Evolutionary conservation across 2,888 invertebrate genomes (phyloP), one percentile per base, ranked within the genome.

Genomic region (Leptura quadrifasciata): DNA sequence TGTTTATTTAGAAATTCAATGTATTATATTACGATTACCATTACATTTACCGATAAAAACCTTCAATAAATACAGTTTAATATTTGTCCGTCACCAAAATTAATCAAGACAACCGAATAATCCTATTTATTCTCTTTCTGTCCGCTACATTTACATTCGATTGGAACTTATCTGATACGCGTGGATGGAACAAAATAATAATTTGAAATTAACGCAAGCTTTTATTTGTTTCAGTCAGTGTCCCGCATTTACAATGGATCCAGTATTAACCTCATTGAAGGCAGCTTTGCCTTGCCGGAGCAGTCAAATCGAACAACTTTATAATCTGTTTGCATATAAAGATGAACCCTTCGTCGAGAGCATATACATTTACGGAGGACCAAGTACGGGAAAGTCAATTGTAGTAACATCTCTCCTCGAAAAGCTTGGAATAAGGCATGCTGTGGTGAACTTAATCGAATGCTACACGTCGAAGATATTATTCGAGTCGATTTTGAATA

Each of bases 361-460:
- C 80, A 89, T 97, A 83, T 96, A 95, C 90, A 84, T 96, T 71
- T 94, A 94, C 87, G 97, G 97, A n/a, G 94, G 94, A 87, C 93
- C 95, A 81, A 94, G 95, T 10, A 95, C 95, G 21, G 97, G 97
- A 31, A 97, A 97, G 91, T 93, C 94, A n/a, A 88, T 93, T 18
- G 91, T 96, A 74, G 87, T 95, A 4, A 91, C 91, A 70, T 90
- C 91, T 10, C 88, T 95, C 12, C 88, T 97, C 3, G 86, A 90
- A 54, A 88, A 90, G 84, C 89, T 93, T 57, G 86, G 91, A 68
- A 92, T 93, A 78, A 92, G 91, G 87, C 90, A 92, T 83, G 93
- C 94, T 35, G 86, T 92, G 54, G 90, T 97, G 31, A 95, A 96
- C 89, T 95, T 96, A 86, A 92, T 96, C 8, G 97, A 97, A 89